These are phyloP conservation scores for Eutrigla gurnardus DNA, from an alignment of 2,797 vertebrate species.

Conservation along the genomic window DNA sequence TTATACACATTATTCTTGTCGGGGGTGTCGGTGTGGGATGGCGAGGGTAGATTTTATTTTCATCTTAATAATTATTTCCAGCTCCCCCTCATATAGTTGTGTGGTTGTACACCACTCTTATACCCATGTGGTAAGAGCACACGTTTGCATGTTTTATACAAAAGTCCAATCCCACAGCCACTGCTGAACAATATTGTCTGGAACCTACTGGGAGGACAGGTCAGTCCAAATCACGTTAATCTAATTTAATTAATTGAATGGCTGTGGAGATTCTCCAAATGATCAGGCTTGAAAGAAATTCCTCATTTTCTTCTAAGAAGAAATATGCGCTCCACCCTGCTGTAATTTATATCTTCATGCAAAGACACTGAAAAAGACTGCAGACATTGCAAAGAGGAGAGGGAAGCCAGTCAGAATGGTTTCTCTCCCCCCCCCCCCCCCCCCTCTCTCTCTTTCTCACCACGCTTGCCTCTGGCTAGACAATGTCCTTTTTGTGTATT, in stretches of 20 bases:
- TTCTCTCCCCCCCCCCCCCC: slow-evolving; percentile 44
- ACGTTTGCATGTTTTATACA: not conserved
- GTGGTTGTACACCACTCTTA: not conserved
- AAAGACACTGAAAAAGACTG: slow-evolving; percentile 13
- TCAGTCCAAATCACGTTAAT: slow-evolving; percentile 37
- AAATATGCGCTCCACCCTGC: slow-evolving; percentile 4
- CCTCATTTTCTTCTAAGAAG: slow-evolving; percentile 4
- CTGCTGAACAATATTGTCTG: slow-evolving; percentile 10
- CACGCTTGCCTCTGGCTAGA: slow-evolving; percentile 83
- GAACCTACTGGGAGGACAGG: not conserved
- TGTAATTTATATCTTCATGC: slow-evolving; percentile 2
- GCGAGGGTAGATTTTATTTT: not conserved
- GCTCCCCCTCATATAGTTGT: not conserved
- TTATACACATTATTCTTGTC: not conserved
- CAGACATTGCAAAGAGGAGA: slow-evolving; percentile 27
- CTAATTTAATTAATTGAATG: slow-evolving; percentile 34
- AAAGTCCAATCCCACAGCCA: slow-evolving; percentile 9
- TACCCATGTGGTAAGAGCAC: not conserved
- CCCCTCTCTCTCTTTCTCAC: slow-evolving; percentile 78
- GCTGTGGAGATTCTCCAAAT: slow-evolving; percentile 24
- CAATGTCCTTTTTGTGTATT: slow-evolving; percentile 87
- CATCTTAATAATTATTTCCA: slow-evolving; percentile 13
- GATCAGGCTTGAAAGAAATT: slow-evolving; percentile 14
- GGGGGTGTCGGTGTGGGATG: not conserved
- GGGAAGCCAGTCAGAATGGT: slow-evolving; percentile 49